Evolutionary conservation across 1,140 invertebrate species (phyloP).

Genomic region (Oryctes rhinoceros): DNA sequence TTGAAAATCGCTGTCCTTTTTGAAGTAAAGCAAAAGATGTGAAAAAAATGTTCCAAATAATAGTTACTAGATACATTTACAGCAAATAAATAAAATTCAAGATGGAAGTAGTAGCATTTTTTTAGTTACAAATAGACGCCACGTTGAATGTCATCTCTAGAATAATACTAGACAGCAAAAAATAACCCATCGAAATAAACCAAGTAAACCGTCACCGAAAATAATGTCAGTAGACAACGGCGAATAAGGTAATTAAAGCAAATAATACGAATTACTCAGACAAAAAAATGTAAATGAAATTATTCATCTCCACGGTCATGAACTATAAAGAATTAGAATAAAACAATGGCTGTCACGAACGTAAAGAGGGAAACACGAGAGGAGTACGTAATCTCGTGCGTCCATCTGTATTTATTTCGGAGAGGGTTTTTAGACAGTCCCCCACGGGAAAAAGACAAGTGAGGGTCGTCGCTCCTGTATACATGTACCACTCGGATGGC

Average conservation of each 20-base stretch:
- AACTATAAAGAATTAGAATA: slow-evolving; percentile 17
- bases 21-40: no score
- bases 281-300: slow-evolving; percentile 15
- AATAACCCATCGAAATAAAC: no score
- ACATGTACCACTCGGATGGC: slow-evolving; percentile 2
- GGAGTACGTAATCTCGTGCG: slow-evolving; percentile 22
- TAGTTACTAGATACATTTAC: no score
- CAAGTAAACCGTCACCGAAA: no score
- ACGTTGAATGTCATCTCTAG: no score
- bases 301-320: background rate
- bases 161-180: no score
- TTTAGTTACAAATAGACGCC: no score
- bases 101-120: no score
- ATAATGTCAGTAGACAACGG: no score
- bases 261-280: background rate
- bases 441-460: slow-evolving; percentile 31
- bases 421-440: background rate
- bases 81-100: no score
- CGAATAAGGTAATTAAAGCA: background rate
- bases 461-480: slow-evolving; percentile 27
- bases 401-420: slow-evolving; percentile 34
- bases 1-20: no score
- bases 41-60: no score
- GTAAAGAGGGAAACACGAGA: slow-evolving; percentile 21
- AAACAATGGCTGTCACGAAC: slow-evolving; percentile 19